Conservation (phyloP, 2,888 invertebrate species). For the Pseudococcus viburni region DNA sequence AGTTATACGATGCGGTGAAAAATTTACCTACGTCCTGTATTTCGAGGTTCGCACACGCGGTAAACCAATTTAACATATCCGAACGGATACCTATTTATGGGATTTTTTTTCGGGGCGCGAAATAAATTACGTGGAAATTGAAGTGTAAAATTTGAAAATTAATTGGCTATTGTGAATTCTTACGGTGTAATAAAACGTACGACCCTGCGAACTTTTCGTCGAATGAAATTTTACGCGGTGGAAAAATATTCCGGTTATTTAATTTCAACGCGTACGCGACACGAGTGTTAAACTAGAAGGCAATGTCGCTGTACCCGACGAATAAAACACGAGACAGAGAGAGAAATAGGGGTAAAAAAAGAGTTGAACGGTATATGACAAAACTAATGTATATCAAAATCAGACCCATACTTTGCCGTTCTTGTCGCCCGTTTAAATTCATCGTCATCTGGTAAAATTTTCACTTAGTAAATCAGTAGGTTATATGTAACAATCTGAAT, state of each 20-base stretch:
- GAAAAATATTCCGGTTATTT: slow-evolving; percentile 45
- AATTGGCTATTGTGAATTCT: slow-evolving; percentile 43
- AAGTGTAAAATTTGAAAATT: slow-evolving; percentile 16
- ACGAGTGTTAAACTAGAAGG: neutral
- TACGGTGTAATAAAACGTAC: slow-evolving; percentile 38
- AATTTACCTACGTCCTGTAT: too few relatives aligned
- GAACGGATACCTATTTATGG: neutral
- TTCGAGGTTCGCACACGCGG: neutral
- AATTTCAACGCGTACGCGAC: slow-evolving; percentile 40
- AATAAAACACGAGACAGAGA: neutral
- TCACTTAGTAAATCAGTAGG: slow-evolving; percentile 50
- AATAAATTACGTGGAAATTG: slow-evolving; percentile 33
- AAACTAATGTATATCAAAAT: slow-evolving; percentile 42
- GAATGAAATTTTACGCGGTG: slow-evolving; percentile 27
- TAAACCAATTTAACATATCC: neutral
- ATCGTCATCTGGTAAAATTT: slow-evolving; percentile 44
- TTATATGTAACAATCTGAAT: slow-evolving; percentile 41
- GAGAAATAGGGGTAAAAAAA: neutral
- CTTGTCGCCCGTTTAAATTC: slow-evolving; percentile 20
- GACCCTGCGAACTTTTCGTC: slow-evolving; percentile 24
- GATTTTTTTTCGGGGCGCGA: slow-evolving; percentile 23
- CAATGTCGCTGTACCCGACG: neutral
- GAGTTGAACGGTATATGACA: slow-evolving; percentile 15
- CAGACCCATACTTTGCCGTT: neutral
- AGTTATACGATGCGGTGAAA: neutral